Base-by-base conservation (phyloP, 2,113 vertebrate genomes). In the Geococcyx californianus region DNA sequence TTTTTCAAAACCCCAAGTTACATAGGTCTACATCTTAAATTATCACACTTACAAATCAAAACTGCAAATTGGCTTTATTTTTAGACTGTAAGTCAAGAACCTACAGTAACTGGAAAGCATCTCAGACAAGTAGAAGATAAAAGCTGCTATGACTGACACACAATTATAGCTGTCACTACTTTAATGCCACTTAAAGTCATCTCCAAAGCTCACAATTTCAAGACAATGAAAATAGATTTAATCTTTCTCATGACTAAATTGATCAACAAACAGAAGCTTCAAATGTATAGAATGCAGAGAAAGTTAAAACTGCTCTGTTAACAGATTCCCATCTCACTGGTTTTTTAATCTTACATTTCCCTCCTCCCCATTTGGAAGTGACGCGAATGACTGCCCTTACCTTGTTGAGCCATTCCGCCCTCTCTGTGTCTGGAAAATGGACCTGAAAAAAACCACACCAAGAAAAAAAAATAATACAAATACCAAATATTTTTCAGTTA, bases 391-490 rank as follows among this genome's bases (percentile, higher is more conserved):
- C 20, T 40, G 17, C 34, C 29, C 97, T 98, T 98, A 99, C 99
- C 99, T 99, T 99, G 97, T 99, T 99, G 90, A 99, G 98, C 99
- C 99, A 99, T 97, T 99, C 99, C 96, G 99, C 99, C 95, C 99
- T 97, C 91, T 99, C 99, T 49, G 99, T 99, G 93, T 99, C 99
- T 95, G 99, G 99, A 97, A 99, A 99, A 96, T 99, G 99, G 73
- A 99, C 99, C 99, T 99, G 97, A 40, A 96, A 96, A 24, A 87
- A 74, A 96, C 72, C 62, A 94, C 38, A 3, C 2, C 18, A 44
- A 64, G 6, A 5, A 54, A 38, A 78, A 68, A 66, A 84, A 55
- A 84, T 54, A 33, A 16, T 38, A 63, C 9, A 47, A 44, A 21
- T 24, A 77, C 1, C 26, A 89, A 66, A 16, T 16, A 79, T 3